These are phyloP conservation scores for Sinocyclocheilus grahami DNA, from an alignment of 2,113 vertebrate species.

Conservation along the genomic window DNA sequence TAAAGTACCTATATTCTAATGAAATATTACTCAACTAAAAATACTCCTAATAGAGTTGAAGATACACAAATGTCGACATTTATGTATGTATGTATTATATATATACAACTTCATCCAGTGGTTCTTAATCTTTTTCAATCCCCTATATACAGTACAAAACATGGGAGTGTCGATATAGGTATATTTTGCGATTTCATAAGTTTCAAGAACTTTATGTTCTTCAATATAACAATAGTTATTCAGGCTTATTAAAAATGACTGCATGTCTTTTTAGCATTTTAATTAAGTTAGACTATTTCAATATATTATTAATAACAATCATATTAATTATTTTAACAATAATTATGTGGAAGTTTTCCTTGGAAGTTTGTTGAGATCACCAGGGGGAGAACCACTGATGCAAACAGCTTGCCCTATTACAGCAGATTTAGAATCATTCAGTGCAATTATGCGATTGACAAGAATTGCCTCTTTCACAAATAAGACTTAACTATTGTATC, in stretches of 20 bases:
- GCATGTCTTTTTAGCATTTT: not conserved
- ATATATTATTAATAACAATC: not conserved
- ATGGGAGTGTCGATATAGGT: not conserved
- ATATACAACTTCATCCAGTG: no score
- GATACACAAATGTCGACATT: not conserved
- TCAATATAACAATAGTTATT: not conserved
- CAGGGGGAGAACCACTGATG: not conserved
- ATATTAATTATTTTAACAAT: not conserved
- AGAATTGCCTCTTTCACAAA: no score
- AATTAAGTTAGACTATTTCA: not conserved
- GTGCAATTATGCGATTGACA: no score
- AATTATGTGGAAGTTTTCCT: not conserved
- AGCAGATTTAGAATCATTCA: no score
- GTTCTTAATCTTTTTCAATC: not conserved
- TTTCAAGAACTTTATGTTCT: not conserved
- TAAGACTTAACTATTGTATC: no score
- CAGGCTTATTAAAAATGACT: not conserved
- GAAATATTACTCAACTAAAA: not conserved
- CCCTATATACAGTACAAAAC: not conserved
- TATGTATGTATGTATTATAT: no score
- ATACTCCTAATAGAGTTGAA: not conserved
- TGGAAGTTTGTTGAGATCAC: not conserved
- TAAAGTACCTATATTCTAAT: not conserved
- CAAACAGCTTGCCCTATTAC: no score
- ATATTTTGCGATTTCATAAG: not conserved